These are phyloP conservation scores for Apocheima hispidaria DNA, from an alignment of 2,888 invertebrate genomes.

Conservation along the genomic window DNA sequence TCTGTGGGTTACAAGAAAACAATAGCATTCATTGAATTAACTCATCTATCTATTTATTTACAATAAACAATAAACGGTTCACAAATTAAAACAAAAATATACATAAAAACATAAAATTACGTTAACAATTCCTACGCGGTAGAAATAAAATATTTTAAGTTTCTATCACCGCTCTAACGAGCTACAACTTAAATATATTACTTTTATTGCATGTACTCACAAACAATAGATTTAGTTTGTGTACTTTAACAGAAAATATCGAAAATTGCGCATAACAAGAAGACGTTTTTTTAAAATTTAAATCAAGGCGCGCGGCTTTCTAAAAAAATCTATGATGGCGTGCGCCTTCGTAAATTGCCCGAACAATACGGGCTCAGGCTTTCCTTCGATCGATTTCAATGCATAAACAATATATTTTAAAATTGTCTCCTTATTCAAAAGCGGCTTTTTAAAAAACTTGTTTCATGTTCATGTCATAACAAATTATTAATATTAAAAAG, in stretches of 20 bases:
- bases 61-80: slow-evolving; percentile 79
- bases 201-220: slow-evolving; percentile 23
- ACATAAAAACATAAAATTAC: slow-evolving; percentile 66
- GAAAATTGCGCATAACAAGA: not conserved
- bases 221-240: not conserved
- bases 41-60: slow-evolving; percentile 83
- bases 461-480: slow-evolving; percentile 6
- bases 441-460: not conserved
- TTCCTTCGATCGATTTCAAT: too few relatives aligned
- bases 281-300: slow-evolving; percentile 1
- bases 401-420: not conserved
- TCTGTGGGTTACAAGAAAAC: slow-evolving; percentile 41
- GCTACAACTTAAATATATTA: slow-evolving; percentile 22
- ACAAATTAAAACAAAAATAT: slow-evolving; percentile 76
- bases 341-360: too few relatives aligned
- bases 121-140: slow-evolving; percentile 75
- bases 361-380: too few relatives aligned
- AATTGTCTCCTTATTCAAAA: not conserved
- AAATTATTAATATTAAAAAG: not conserved
- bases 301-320: not conserved
- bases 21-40: slow-evolving; percentile 60
- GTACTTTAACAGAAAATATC: slow-evolving; percentile 1
- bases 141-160: slow-evolving; percentile 66
- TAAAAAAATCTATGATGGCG: too few relatives aligned
- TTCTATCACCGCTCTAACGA: slow-evolving; percentile 47